These are phyloP conservation scores for Acanthurus tractus DNA, from an alignment of 2,797 vertebrate species.

Conservation along the genomic window DNA sequence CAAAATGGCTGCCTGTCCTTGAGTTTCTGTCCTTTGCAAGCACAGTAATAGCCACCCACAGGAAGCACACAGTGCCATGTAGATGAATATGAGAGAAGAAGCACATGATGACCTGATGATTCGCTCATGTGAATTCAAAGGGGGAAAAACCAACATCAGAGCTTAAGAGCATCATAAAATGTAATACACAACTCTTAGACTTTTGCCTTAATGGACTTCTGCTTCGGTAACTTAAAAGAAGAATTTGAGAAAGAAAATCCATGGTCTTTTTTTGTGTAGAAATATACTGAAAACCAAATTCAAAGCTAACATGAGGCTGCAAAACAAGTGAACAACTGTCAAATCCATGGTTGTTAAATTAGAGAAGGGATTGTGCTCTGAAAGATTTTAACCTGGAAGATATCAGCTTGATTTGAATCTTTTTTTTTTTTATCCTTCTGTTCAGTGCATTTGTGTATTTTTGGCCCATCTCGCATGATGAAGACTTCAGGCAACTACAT, in stretches of 20 bases:
- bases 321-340: neutral
- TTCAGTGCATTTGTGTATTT: constrained; percentile 1
- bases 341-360: neutral
- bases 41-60: constrained; percentile 28
- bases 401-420: neutral
- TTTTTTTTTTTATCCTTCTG: neutral
- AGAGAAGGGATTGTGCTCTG: neutral
- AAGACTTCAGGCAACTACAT: neutral
- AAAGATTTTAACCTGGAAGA: neutral
- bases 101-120: neutral
- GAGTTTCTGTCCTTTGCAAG: constrained; percentile 53
- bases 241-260: neutral
- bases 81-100: constrained; percentile 4
- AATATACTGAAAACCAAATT: neutral
- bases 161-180: neutral
- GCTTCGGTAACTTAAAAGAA: neutral
- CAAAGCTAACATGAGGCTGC: neutral
- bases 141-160: neutral
- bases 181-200: neutral
- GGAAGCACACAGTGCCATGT: constrained; percentile 6
- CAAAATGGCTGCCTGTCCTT: constrained; percentile 77
- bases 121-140: constrained; percentile 9
- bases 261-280: neutral
- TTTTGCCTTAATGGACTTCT: neutral
- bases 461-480: constrained; percentile 4